Evolutionary conservation across 2,113 vertebrate genomes (phyloP).

Genomic region (Carollia perspicillata): DNA sequence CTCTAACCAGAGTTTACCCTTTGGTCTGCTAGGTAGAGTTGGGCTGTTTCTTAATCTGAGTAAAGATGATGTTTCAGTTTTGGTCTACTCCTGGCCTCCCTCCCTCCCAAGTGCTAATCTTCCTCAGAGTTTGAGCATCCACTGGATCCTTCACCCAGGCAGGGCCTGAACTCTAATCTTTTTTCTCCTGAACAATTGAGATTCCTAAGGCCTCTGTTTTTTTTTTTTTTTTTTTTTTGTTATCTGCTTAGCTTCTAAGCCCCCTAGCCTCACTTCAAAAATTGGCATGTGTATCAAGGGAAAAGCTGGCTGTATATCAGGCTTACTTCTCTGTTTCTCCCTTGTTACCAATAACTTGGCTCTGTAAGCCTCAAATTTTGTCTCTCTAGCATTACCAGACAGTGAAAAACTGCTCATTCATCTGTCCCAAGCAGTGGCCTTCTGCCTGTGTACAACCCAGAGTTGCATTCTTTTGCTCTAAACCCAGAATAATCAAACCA

Average conservation of each 20-base stretch:
- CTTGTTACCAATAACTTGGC: background rate
- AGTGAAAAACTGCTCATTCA: background rate
- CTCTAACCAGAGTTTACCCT: background rate
- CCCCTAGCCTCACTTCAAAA: background rate
- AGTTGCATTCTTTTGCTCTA: background rate
- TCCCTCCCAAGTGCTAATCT: background rate
- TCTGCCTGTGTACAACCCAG: background rate
- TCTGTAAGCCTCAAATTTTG: background rate
- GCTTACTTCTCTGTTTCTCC: background rate
- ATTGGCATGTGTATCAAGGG: background rate
- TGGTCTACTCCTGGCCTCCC: background rate
- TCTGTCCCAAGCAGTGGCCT: background rate
- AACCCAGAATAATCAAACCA: background rate
- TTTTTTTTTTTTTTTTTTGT: conserved; percentile 20
- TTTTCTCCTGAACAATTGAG: background rate
- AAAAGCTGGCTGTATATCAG: background rate
- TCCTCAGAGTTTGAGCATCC: background rate
- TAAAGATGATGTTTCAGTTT: background rate
- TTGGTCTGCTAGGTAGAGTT: background rate
- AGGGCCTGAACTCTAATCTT: background rate
- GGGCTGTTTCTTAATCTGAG: conserved; percentile 1
- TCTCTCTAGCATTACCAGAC: background rate
- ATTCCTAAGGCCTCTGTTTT: conserved; percentile 9
- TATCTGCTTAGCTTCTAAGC: conserved; percentile 37
- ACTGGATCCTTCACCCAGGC: background rate